Evolutionary conservation across 2,797 vertebrate species (phyloP), one percentile per base, ranked within the genome.

Genomic region (Cyclopterus lumpus): DNA sequence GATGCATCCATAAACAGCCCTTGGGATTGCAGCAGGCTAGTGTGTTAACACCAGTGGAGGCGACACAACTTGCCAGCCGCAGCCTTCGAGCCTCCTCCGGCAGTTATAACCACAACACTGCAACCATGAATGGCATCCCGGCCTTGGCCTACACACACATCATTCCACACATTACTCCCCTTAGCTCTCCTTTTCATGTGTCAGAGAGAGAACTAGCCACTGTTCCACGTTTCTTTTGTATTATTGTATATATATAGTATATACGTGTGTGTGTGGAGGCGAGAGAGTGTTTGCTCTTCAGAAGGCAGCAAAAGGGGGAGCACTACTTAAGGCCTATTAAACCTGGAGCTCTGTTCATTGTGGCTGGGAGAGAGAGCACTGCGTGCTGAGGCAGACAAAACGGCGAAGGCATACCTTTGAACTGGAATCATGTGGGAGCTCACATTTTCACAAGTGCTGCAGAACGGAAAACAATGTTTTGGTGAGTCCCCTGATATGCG

Each of bases 341-440:
- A 94, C 90, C 91, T 92, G 86, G 78, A 92, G 90, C 92, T 89
- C 89, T 84, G 85, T 76, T 89, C 82, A 84, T 89, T 87, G 90
- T 89, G 88, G 89, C 86, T 58, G 38, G 68, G 80, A 89, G 85
- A 88, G 85, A 85, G 87, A 78, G 76, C 61, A 22, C 65, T 75
- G 88, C 82, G 62, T 93, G 91, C 91, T 91, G 87, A 92, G 91
- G 90, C 91, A 89, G 91, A 92, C 92, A 92, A 89, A 93, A 93
- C 78, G 85, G 74, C 54, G 67, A 76, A 91, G 82, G 78, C 81
- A 80, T 92, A 93, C 92, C 93, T 94, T 94, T 94, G 92, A 94
- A 94, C 93, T 92, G 87, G 82, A 93, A 88, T 94, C 92, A 93
- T 92, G 88, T 88, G 93, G 93, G 92, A 93, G 88, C 87, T 90